Percentiles rank a stretch among this genome's conserved stretches.
Conservation (phyloP, 2,113 vertebrate genomes). For the Parotia lawesii region DNA sequence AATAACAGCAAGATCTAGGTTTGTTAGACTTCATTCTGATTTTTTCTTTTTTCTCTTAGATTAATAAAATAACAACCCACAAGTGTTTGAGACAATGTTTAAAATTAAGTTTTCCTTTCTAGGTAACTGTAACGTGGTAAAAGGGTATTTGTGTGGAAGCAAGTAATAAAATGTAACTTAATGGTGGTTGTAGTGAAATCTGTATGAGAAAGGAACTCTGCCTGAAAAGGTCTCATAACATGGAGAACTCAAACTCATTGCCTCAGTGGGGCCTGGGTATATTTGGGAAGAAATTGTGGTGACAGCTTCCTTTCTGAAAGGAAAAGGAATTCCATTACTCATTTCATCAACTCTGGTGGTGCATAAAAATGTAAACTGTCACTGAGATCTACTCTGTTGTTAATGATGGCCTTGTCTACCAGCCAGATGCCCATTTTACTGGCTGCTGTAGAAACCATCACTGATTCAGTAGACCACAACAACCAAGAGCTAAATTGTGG, state of each 20-base stretch:
- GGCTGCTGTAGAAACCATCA: not conserved
- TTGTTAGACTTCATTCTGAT: not conserved
- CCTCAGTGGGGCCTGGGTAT: not conserved
- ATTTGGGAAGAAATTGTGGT: not conserved
- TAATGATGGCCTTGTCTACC: not conserved
- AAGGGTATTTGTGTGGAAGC: not conserved
- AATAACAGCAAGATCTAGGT: not conserved
- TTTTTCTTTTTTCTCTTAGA: not conserved
- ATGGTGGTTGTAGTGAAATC: not conserved
- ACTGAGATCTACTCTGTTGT: not conserved
- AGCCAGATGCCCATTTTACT: not conserved
- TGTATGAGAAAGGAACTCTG: not conserved
- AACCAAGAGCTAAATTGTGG: not conserved
- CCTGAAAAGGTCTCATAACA: not conserved
- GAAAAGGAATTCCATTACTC: not conserved
- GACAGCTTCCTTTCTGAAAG: not conserved
- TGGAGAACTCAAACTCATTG: not conserved
- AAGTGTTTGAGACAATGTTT: not conserved
- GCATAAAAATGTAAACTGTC: not conserved
- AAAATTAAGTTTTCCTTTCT: not conserved
- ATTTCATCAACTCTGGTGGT: not conserved
- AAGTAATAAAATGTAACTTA: not conserved
- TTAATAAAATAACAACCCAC: accelerated
- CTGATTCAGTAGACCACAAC: not conserved
- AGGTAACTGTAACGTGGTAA: not conserved